Evolutionary conservation across 2,888 invertebrate species (phyloP).

Genomic region (Acholoe squamosa): DNA sequence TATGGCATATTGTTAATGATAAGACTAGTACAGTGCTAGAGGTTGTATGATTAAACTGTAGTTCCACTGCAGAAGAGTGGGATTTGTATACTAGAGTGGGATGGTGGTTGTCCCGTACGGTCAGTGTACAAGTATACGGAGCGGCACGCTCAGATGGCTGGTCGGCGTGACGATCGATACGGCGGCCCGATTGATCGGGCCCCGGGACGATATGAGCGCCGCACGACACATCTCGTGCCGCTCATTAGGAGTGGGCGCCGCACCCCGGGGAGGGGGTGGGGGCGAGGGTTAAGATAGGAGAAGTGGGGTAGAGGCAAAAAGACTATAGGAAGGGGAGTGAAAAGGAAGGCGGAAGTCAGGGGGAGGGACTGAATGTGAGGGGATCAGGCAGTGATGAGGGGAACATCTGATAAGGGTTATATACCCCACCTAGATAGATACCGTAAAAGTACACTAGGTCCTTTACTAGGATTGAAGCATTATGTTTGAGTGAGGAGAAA

Average conservation of each 20-base stretch:
- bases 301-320: not conserved
- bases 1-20: too few species aligned
- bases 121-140: not conserved
- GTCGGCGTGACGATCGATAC: not conserved
- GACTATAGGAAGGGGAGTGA: not conserved
- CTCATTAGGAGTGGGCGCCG: slow-evolving; percentile 2
- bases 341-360: not conserved
- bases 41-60: not conserved
- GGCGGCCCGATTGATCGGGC: not conserved
- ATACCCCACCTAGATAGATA: too few species aligned
- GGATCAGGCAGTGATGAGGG: slow-evolving; percentile 25
- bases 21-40: not conserved
- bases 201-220: slow-evolving; percentile 2
- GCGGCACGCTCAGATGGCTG: slow-evolving; percentile 14
- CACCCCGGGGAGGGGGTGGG: not conserved
- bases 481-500: too few species aligned
- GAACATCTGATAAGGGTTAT: too few species aligned
- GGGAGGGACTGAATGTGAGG: not conserved
- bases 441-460: too few species aligned
- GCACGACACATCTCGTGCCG: slow-evolving; percentile 34
- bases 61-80: not conserved
- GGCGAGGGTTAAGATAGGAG: not conserved
- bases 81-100: not conserved
- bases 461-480: too few species aligned
- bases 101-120: not conserved